Conservation (phyloP, 53 echinoderm and acorn worm species). For the Holothuria leucospilota region DNA sequence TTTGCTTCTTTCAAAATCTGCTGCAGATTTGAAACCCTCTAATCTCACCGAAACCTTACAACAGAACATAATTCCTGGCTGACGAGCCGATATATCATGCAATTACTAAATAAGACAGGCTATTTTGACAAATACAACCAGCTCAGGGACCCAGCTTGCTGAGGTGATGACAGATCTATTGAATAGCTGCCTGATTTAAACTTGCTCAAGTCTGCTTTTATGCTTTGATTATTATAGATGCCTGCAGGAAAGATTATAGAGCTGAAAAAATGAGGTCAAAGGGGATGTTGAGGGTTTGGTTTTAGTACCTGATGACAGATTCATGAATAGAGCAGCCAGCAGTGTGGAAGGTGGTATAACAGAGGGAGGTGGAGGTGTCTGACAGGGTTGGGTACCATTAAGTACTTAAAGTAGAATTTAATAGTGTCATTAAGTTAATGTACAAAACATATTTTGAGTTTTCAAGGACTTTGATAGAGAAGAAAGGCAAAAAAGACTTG, state of each 20-base stretch:
- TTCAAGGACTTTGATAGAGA: no score
- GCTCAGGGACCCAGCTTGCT: constrained; percentile 21
- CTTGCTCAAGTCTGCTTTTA: not conserved
- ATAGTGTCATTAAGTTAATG: no score
- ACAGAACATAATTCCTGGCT: not conserved
- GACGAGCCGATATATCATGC: constrained; percentile 25
- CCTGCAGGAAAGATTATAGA: not conserved
- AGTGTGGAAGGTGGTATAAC: not conserved
- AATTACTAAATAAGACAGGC: constrained; percentile 39
- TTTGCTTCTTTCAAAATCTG: not conserved
- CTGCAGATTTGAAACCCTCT: not conserved
- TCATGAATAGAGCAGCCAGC: constrained; percentile 20
- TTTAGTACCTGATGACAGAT: constrained; percentile 37
- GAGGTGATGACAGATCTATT: constrained; percentile 40
- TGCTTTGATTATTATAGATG: no score
- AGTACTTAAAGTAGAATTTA: no score
- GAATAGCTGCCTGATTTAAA: not conserved
- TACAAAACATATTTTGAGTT: no score
- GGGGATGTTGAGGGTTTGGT: constrained; percentile 25
- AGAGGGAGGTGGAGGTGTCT: no score
- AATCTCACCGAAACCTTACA: constrained; percentile 22
- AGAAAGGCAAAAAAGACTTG: no score
- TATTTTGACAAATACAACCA: constrained; percentile 42
- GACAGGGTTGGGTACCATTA: no score
- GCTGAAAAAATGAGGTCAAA: constrained; percentile 20